phyloP scores from a whole-genome alignment of 1,140 invertebrate species.

The Heterodera carotae region DNA sequence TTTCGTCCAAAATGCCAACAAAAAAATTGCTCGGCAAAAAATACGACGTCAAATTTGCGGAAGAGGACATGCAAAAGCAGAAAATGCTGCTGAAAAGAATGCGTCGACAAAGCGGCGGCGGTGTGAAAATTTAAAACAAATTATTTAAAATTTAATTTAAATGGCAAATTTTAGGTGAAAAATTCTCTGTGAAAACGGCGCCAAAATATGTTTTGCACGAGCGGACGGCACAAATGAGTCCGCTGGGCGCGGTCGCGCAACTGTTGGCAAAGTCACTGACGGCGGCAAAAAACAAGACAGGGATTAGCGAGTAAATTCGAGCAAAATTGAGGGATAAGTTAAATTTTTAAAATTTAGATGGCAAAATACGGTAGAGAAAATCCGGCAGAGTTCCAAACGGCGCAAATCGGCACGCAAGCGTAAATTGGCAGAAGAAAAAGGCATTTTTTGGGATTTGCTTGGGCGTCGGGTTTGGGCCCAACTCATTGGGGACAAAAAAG shows the following conservation, averaged over 20 bases:
- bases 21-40: conserved; percentile 17
- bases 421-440: background rate
- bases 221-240: conserved; percentile 9
- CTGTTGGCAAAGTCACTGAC: conserved; percentile 29
- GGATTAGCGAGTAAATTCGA: conserved; percentile 1
- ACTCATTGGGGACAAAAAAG: no score
- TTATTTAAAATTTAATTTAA: no score
- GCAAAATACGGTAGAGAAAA: conserved; percentile 11
- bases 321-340: background rate
- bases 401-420: background rate
- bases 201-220: background rate
- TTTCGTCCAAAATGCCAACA: background rate
- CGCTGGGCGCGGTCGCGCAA: conserved; percentile 29
- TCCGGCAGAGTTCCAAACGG: background rate
- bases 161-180: conserved; percentile 17
- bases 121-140: background rate
- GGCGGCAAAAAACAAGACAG: conserved; percentile 33
- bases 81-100: no score
- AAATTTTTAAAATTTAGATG: conserved; percentile 7
- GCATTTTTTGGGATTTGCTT: no score
- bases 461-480: no score
- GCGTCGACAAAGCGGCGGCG: background rate
- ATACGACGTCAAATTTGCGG: background rate
- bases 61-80: background rate
- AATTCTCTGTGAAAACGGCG: background rate